A percentile compares a stretch with the other conserved stretches of the same genome.
These are phyloP conservation scores for Paragorgia papillata DNA, from an alignment of 92 coral and sea anemone species.

Conservation along the genomic window DNA sequence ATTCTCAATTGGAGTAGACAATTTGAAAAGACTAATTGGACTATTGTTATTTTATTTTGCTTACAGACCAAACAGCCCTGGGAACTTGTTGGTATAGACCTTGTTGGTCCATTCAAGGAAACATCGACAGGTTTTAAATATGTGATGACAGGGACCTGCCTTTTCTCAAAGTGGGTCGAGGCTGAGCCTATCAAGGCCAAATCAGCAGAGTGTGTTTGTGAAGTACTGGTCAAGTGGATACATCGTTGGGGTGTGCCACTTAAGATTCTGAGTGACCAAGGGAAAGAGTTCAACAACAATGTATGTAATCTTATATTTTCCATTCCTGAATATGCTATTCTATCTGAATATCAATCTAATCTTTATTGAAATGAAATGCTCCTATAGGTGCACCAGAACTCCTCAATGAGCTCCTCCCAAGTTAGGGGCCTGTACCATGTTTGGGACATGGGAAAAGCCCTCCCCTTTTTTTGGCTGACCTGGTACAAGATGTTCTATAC, in stretches of 20 bases:
- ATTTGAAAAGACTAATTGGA: no score
- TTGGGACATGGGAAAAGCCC: no score
- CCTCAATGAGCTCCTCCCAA: no score
- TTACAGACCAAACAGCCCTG: no score
- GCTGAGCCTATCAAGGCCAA: slow-evolving; percentile 40
- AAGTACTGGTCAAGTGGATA: slow-evolving; percentile 17
- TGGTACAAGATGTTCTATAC: not conserved
- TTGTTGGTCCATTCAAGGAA: slow-evolving; percentile 51
- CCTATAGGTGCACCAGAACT: slow-evolving; percentile 22
- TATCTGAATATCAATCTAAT: not conserved
- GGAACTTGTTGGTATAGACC: slow-evolving; percentile 49
- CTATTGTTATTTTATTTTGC: not conserved
- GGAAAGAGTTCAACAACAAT: slow-evolving; percentile 24
- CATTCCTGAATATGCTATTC: not conserved
- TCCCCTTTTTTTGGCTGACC: slow-evolving; percentile 2
- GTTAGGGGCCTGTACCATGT: no score
- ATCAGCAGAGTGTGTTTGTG: slow-evolving; percentile 15
- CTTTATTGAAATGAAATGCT: slow-evolving; percentile 2
- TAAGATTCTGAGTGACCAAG: no score
- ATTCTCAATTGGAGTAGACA: no score
- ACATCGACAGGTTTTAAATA: slow-evolving; percentile 40
- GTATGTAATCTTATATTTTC: slow-evolving; percentile 1
- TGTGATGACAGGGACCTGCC: no score
- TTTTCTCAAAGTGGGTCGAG: no score
- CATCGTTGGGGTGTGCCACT: slow-evolving; percentile 22